Conservation (phyloP, 2,113 vertebrate genomes). For the Phylloscopus trochilus region DNA sequence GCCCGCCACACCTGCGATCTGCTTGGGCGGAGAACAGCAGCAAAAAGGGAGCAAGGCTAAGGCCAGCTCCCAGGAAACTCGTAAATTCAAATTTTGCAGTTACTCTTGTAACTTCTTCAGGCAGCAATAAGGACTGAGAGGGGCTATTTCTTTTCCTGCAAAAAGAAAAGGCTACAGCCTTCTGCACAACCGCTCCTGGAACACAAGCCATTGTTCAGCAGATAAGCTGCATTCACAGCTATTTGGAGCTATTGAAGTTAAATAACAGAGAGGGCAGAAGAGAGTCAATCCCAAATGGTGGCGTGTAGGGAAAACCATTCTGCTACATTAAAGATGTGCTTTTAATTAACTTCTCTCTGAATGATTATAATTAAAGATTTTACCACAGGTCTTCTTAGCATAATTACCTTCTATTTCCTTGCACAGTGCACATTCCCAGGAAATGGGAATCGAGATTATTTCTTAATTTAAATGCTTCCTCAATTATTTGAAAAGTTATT, state of each 20-base stretch:
- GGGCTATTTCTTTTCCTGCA: neutral
- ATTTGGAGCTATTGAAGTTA: neutral
- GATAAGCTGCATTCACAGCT: neutral
- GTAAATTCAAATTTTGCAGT: neutral
- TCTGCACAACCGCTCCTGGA: neutral
- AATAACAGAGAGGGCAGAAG: constrained; percentile 9
- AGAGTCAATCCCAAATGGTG: neutral
- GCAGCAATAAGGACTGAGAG: neutral
- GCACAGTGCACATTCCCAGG: neutral
- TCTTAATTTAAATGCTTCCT: neutral
- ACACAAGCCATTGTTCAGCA: neutral
- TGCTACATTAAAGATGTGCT: neutral
- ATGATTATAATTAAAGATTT: constrained; percentile 28
- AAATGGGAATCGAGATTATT: neutral
- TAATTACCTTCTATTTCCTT: constrained; percentile 21
- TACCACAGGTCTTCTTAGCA: constrained; percentile 21
- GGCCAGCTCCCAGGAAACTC: neutral
- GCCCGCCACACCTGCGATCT: neutral
- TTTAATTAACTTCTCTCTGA: constrained; percentile 49
- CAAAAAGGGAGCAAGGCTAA: neutral
- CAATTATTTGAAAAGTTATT: neutral
- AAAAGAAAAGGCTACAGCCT: neutral
- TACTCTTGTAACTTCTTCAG: neutral
- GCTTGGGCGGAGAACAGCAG: neutral
- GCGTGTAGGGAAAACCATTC: neutral